Conservation (phyloP, 2,113 vertebrate genomes). For the Strix aluco region DNA sequence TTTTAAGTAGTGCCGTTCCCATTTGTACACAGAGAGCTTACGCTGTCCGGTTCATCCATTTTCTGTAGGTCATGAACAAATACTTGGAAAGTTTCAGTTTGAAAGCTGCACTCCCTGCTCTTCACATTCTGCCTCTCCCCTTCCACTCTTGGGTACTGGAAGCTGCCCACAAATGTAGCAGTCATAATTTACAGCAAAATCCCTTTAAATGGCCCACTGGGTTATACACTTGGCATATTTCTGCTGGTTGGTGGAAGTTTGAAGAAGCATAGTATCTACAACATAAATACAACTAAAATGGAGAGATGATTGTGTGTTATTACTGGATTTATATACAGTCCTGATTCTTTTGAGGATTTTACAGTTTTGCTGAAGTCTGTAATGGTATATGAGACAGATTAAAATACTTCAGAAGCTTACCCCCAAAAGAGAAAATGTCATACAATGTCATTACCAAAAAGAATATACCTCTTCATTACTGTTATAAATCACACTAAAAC, state of each 20-base stretch:
- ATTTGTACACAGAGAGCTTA: not conserved
- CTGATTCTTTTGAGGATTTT: not conserved
- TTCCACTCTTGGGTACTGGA: not conserved
- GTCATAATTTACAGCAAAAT: not conserved
- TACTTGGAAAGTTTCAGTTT: not conserved
- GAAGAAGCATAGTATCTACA: not conserved
- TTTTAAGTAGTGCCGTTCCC: not conserved
- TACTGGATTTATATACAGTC: not conserved
- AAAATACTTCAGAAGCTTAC: not conserved
- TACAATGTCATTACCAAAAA: not conserved
- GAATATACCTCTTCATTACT: not conserved
- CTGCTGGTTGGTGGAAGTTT: not conserved
- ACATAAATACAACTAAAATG: not conserved
- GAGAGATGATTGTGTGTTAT: not conserved
- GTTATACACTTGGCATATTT: not conserved
- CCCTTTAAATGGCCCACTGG: not conserved
- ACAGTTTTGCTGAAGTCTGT: not conserved
- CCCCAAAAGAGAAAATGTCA: not conserved
- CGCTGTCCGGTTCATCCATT: not conserved
- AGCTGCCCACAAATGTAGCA: not conserved
- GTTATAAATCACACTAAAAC: not conserved
- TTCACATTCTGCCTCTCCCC: not conserved
- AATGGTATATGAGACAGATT: not conserved
- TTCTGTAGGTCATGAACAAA: not conserved
- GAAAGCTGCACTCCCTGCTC: fast-evolving